Percentiles rank a stretch among this genome's conserved stretches.
These are phyloP conservation scores for Umimayanthus kanabou DNA, from an alignment of 92 coral and sea anemone species.

Conservation along the genomic window DNA sequence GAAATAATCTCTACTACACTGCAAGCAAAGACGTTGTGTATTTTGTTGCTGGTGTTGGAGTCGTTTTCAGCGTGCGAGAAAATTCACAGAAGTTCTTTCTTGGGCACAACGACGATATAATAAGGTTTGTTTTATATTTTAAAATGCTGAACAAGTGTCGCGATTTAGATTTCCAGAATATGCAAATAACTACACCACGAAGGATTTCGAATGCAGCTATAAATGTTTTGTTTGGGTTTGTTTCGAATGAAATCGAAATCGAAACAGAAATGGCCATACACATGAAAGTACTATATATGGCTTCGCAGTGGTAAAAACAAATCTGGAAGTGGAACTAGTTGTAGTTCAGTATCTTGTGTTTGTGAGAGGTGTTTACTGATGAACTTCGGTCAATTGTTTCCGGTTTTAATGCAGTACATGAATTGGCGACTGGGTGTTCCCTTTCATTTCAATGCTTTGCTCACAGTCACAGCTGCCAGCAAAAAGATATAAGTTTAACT, in stretches of 20 bases:
- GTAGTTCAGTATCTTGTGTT: neutral
- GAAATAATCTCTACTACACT: conserved; percentile 92
- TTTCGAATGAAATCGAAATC: neutral
- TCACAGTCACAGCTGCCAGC: neutral
- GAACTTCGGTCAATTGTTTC: neutral
- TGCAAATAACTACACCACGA: too few relatives aligned
- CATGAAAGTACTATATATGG: neutral
- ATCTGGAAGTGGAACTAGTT: neutral
- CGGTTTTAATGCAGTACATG: neutral
- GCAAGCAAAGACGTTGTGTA: conserved; percentile 89
- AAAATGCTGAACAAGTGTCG: neutral
- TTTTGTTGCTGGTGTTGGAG: conserved; percentile 98
- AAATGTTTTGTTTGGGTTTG: neutral
- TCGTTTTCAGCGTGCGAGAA: conserved; percentile 85
- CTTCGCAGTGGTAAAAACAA: neutral
- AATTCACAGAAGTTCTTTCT: conserved; percentile 91
- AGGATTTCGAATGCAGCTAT: too few relatives aligned
- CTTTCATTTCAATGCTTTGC: neutral
- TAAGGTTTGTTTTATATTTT: conserved; percentile 70
- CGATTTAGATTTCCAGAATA: neutral
- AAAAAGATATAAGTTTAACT: neutral
- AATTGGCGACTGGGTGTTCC: neutral
- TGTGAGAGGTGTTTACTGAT: neutral
- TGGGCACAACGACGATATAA: conserved; percentile 97
- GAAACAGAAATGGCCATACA: neutral